Evolutionary conservation across 2,113 vertebrate genomes (phyloP), one percentile per base, ranked within the genome.

Genomic region (Pampusana beccarii): DNA sequence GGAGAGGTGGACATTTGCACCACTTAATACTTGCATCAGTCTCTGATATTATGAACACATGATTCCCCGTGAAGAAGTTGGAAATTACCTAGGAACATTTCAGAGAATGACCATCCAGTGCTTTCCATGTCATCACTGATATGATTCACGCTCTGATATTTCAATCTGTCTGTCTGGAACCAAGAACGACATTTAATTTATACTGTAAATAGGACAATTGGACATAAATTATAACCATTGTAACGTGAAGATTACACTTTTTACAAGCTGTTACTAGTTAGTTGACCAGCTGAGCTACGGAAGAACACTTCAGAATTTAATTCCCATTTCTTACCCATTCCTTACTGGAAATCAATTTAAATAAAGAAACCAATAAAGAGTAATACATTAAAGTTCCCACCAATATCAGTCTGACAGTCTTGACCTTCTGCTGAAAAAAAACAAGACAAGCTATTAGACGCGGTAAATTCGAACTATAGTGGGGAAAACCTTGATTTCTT

Each of bases 391-490:
- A 70, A 29, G 1, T 34, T 78, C 9, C 23, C 10, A 80, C 28
- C 20, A 57, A 18, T 62, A 70, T 9, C 10, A 5, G 4, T 64
- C 51, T 65, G 26, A 61, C 7, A 75, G 10, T 40, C 54, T 71
- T 57, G 24, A 40, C 6, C 10, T 67, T 71, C 29, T 50, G 13
- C 3, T 61, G 2, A 29, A 50, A 87, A 82, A 65, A 65, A 1
- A 0, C 2, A 64, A 51, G 2, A 16, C 5, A 17, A n/a, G 9
- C 1, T 86, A 56, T 57, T 50, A 64, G 4, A 51, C 13, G 2
- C 1, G 5, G 4, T 8, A 83, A 34, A 70, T 70, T 66, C 84
- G 16, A 61, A n/a, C 3, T 29, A 24, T 3, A 70, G 5, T 9
- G 1, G 4, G 16, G 0, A 60, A 84, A 72, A 48, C 26, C 15